phyloP scores from a whole-genome alignment of 2,113 vertebrate species.

The Phoenicopterus ruber region DNA sequence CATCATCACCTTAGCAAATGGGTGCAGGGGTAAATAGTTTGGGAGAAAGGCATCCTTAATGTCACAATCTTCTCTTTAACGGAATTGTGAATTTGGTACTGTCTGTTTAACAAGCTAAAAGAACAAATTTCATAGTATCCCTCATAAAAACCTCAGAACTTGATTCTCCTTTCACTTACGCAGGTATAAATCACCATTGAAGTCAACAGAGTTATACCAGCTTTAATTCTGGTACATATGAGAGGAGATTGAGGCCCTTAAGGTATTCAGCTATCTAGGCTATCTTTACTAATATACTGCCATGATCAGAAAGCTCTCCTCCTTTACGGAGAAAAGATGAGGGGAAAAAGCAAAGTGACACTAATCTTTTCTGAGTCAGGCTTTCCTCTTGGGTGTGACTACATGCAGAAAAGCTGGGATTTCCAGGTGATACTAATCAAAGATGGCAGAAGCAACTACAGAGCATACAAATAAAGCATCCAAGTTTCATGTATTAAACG shows the following conservation, averaged over 20 bases:
- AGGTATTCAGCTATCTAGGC: slow-evolving; percentile 17
- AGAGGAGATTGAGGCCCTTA: slow-evolving; percentile 41
- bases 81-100: not conserved
- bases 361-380: slow-evolving; percentile 57
- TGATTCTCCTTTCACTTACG: not conserved
- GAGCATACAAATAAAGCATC: slow-evolving; percentile 58
- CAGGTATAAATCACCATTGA: not conserved
- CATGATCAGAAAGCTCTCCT: slow-evolving; percentile 54
- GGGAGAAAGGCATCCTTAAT: not conserved
- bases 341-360: slow-evolving; percentile 50
- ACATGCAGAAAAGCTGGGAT: slow-evolving; percentile 46
- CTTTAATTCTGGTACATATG: not conserved
- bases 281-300: slow-evolving; percentile 34
- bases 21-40: not conserved
- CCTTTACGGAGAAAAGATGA: slow-evolving; percentile 49
- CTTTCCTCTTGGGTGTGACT: slow-evolving; percentile 63
- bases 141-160: not conserved
- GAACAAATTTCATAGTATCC: not conserved
- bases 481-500: slow-evolving; percentile 29
- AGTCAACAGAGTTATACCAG: slow-evolving; percentile 31
- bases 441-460: slow-evolving; percentile 49
- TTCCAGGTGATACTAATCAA: slow-evolving; percentile 64
- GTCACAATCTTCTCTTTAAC: not conserved
- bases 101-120: not conserved
- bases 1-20: not conserved